These are phyloP conservation scores for Lota lota DNA, from an alignment of 2,113 vertebrate species.

Conservation along the genomic window DNA sequence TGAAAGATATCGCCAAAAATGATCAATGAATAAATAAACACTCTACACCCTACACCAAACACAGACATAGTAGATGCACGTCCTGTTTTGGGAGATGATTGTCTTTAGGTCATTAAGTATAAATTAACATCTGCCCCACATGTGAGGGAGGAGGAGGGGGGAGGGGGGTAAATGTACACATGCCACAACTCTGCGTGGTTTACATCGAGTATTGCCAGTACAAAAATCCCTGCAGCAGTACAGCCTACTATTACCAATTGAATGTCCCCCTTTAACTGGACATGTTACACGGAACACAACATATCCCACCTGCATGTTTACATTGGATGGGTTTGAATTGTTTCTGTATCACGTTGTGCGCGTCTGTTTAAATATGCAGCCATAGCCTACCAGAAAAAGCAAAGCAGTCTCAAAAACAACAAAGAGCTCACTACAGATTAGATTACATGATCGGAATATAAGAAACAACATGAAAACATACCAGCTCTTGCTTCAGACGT, in stretches of 20 bases:
- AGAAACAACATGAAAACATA: conserved; percentile 42
- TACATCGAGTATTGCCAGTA: conserved; percentile 27
- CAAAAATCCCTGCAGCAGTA: background rate
- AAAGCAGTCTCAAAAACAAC: too few relatives aligned
- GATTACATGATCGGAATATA: background rate
- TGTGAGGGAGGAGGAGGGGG: conserved; percentile 34
- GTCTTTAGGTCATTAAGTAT: conserved; percentile 38
- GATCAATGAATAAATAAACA: background rate
- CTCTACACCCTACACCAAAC: background rate
- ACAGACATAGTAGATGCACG: background rate
- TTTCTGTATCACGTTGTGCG: too few relatives aligned
- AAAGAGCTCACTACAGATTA: background rate
- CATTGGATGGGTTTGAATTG: background rate
- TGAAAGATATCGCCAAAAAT: too few relatives aligned
- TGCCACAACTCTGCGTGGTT: conserved; percentile 31
- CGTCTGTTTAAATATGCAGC: too few relatives aligned
- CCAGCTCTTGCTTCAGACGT: conserved; percentile 75
- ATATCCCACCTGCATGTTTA: background rate
- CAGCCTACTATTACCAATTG: too few relatives aligned
- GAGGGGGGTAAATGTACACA: conserved; percentile 25
- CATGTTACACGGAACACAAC: background rate
- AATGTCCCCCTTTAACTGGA: too few relatives aligned
- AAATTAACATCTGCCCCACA: conserved; percentile 62
- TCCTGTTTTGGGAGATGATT: conserved; percentile 4
- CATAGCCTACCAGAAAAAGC: too few relatives aligned